Conservation (phyloP, 2,113 vertebrate species). For the Monopterus albus region DNA sequence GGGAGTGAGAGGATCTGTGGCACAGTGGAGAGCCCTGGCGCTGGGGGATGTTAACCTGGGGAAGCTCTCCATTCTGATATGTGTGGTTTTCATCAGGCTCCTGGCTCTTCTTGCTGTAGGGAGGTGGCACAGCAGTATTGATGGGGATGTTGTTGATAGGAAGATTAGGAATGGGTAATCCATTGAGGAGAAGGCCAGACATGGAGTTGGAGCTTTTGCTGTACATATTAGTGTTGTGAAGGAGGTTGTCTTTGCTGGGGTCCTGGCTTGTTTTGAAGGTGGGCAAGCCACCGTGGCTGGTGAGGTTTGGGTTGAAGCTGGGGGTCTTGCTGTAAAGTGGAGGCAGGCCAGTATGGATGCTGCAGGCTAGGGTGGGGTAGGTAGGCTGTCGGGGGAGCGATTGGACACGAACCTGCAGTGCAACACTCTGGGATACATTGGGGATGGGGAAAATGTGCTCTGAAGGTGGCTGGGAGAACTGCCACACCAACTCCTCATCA, state of each 20-base stretch:
- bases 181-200: conserved; percentile 66
- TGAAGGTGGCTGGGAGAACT: conserved; percentile 93
- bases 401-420: conserved; percentile 96
- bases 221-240: conserved; percentile 80
- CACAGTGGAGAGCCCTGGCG: conserved; percentile 81
- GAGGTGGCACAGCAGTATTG: conserved; percentile 51
- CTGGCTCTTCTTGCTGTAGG: conserved; percentile 63
- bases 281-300: conserved; percentile 71
- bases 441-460: conserved; percentile 97
- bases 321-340: conserved; percentile 74
- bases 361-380: conserved; percentile 93
- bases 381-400: conserved; percentile 96
- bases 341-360: conserved; percentile 89
- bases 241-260: conserved; percentile 61
- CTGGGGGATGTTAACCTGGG: conserved; percentile 71
- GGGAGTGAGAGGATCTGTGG: conserved; percentile 80
- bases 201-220: conserved; percentile 80
- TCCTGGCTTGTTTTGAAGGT: conserved; percentile 71
- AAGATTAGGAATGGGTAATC: conserved; percentile 70
- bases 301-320: conserved; percentile 74
- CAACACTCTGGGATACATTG: conserved; percentile 94
- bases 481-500: conserved; percentile 92
- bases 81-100: conserved; percentile 54
- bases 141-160: conserved; percentile 77
- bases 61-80: conserved; percentile 75